phyloP scores from a whole-genome alignment of 2,888 invertebrate genomes.

The Tetheella fluctuosa region DNA sequence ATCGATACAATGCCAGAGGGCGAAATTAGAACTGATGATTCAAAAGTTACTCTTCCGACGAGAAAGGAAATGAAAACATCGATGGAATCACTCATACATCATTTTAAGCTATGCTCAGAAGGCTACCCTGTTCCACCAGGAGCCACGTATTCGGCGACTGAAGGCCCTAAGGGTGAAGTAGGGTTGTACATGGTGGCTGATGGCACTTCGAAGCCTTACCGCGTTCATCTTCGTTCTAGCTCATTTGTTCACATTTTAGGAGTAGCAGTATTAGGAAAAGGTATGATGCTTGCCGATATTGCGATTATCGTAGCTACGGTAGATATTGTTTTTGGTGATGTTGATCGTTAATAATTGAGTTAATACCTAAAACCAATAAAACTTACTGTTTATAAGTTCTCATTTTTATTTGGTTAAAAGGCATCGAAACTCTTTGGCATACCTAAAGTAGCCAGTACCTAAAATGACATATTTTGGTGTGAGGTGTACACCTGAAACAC shows the following conservation, averaged over 20 bases:
- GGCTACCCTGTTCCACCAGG: slow-evolving; percentile 94
- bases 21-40: slow-evolving; percentile 91
- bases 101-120: slow-evolving; percentile 93
- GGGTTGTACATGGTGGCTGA: slow-evolving; percentile 94
- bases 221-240: slow-evolving; percentile 85
- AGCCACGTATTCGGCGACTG: slow-evolving; percentile 90
- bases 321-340: slow-evolving; percentile 86
- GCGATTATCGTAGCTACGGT: slow-evolving; percentile 90
- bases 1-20: slow-evolving; percentile 93
- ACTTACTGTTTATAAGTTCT: not conserved
- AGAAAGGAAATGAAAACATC: slow-evolving; percentile 92
- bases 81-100: slow-evolving; percentile 95
- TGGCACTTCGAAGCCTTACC: slow-evolving; percentile 90
- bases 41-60: slow-evolving; percentile 89
- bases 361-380: slow-evolving; percentile 5
- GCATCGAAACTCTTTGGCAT: too few species aligned
- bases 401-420: not conserved
- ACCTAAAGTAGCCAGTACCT: too few species aligned
- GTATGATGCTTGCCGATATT: slow-evolving; percentile 90
- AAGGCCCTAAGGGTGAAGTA: slow-evolving; percentile 94
- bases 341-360: slow-evolving; percentile 84
- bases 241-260: slow-evolving; percentile 86
- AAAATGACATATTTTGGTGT: too few species aligned
- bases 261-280: slow-evolving; percentile 84
- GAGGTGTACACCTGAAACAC: too few species aligned